Base-by-base conservation (phyloP, 2,113 vertebrate genomes). In the Jacana jacana region DNA sequence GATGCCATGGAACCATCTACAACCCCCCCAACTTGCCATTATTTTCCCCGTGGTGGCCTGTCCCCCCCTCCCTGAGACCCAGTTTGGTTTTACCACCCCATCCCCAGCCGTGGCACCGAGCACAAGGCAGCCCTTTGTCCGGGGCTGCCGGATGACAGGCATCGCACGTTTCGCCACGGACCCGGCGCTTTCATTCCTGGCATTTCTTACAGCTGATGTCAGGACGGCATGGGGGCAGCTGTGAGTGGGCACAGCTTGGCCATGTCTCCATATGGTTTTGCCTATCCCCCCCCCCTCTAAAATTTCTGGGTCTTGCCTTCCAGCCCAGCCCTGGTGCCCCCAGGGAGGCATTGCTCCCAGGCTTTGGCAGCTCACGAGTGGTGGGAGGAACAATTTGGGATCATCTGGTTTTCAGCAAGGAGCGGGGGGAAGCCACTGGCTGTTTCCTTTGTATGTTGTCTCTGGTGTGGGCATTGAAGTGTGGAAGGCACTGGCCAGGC, bases 391-490 rank as follows among this genome's bases (percentile, higher is more conserved):
- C 51, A 20, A 17, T 35, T 51, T 13, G 65, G 75, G 52, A 40
- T 57, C 73, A 37, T 77, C 64, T 72, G 79, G 22, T 49, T 88
- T 81, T 61, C 2, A 1, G 63, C 25, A 71, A 69, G 55, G 83
- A 37, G 33, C 42, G 0, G 5, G 16, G 46, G 46, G 33, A 46
- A 22, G 49, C n/a, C 1, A 1, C 5, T 0, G 2, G 42, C 44
- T 54, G 49, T 42, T 84, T 25, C 42, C 33, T 69, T 48, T 54
- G 55, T 65, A n/a, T 33, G 55, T 10, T 30, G 35, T 24, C 15
- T 52, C 37, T 37, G 61, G 15, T 0, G 1, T 10, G 73, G 68
- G 37, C 9, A 10, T 2, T 0, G 49, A 7, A 1, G 11, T 0
- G 1, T 12, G 8, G 81, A 3, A 13, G 49, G 48, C 30, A 37